Base-by-base conservation (phyloP, 2,113 vertebrate genomes). In the Microtus oregoni region DNA sequence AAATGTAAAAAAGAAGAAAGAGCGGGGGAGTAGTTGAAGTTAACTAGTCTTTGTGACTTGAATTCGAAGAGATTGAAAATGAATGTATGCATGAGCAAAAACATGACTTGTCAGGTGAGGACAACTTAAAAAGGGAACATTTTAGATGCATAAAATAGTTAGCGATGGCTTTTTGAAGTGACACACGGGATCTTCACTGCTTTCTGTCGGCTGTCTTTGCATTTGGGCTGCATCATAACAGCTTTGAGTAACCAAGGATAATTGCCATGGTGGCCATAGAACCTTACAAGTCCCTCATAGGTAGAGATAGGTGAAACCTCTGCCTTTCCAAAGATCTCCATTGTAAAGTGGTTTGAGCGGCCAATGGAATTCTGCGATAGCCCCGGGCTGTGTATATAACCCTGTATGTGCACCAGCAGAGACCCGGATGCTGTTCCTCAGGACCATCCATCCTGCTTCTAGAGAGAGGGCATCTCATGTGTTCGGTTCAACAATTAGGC, bases 1-100 rank as follows among this genome's bases (percentile, higher is more conserved):
- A 97, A 90, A 82, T 86, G 41, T 32, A 10, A 38, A 72, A 70
- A 35, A 70, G 5, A 32, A 72, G n/a, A 68, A 30, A 67, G 24
- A 32, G 19, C 17, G 5, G 55, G 63, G 32, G 17, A 58, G 24
- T 89, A 73, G 77, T 85, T 13, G 24, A 94, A 85, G 77, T 72
- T 90, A 87, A 44, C 28, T 94, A 77, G 63, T 89, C 32, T 92
- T 79, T 70, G 30, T 68, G 32, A 94, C 67, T 86, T 81, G 68
- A 70, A 65, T 94, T 92, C 77, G 55, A 38, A 67, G 7, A 19
- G 28, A 32, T 47, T 70, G 12, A 83, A 97, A 92, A 78, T 61
- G 20, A 93, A 92, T 55, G 26, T 52, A 77, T n/a, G 30, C 20
- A 50, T 85, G 50, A 63, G 44, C 94, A 85, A 93, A 93, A 94